Percentiles rank a stretch among this genome's conserved stretches.
phyloP scores from a whole-genome alignment of 2,113 vertebrate genomes.

The Oenanthe melanoleuca region DNA sequence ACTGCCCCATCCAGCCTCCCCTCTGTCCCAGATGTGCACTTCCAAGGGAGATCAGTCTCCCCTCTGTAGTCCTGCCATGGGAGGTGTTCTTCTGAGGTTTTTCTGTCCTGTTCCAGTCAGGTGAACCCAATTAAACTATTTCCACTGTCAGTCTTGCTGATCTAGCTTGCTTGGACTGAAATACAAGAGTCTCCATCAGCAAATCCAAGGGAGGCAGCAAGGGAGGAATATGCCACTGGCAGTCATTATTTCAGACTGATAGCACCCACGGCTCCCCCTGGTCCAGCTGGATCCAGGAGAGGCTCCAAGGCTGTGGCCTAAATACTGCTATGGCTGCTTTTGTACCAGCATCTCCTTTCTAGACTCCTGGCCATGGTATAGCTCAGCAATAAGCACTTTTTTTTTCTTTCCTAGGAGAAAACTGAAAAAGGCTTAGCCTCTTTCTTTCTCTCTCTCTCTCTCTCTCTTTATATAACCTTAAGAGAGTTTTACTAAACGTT shows the following conservation, averaged over 20 bases:
- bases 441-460: background rate
- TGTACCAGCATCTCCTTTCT: background rate
- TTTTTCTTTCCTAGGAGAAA: background rate
- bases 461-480: background rate
- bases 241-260: background rate
- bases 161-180: background rate
- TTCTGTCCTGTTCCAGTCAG: background rate
- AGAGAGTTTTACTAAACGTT: background rate
- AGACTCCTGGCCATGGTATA: background rate
- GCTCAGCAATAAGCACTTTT: background rate
- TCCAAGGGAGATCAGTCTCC: background rate
- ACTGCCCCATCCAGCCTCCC: background rate
- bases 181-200: background rate
- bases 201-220: background rate
- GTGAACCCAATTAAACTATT: background rate
- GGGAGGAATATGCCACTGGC: background rate
- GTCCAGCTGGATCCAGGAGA: background rate
- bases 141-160: background rate
- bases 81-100: background rate
- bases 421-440: background rate
- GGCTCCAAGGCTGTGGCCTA: background rate
- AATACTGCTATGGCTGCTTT: background rate
- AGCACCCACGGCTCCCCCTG: fast-evolving
- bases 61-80: background rate
- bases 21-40: background rate